A percentile compares a stretch with the other conserved stretches of the same genome.
Evolutionary conservation across 1,140 invertebrate genomes (phyloP).

Genomic region (Drosophila auraria): DNA sequence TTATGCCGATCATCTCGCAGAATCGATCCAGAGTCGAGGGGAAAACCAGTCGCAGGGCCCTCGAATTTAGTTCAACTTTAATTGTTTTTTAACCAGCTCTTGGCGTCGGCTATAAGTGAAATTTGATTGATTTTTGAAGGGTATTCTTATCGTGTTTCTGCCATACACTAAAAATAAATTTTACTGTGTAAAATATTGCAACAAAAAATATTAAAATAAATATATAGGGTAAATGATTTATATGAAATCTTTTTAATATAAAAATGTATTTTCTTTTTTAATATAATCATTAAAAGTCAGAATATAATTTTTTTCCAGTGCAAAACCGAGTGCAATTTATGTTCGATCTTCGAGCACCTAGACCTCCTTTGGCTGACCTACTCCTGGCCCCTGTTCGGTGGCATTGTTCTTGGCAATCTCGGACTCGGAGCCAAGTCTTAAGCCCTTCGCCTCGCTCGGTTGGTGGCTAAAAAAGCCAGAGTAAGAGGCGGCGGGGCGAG

Average conservation of each 20-base stretch:
- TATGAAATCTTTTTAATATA: background rate
- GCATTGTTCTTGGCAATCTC: constrained; percentile 52
- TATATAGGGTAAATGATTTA: background rate
- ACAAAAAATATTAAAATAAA: background rate
- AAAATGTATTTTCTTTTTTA: background rate
- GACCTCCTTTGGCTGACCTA: constrained; percentile 49
- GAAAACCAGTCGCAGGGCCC: constrained; percentile 62
- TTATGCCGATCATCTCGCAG: constrained; percentile 74
- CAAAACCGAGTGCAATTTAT: constrained; percentile 10
- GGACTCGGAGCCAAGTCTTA: constrained; percentile 15
- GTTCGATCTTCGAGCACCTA: constrained; percentile 36
- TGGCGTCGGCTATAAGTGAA: constrained; percentile 61
- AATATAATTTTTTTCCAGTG: constrained; percentile 2
- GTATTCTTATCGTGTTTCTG: background rate
- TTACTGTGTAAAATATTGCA: background rate
- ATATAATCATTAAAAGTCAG: background rate
- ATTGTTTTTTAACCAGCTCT: constrained; percentile 78
- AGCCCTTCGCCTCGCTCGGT: constrained; percentile 63
- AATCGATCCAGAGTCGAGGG: constrained; percentile 57
- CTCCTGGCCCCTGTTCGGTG: constrained; percentile 28
- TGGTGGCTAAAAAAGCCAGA: constrained; percentile 44
- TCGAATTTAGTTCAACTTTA: constrained; percentile 79
- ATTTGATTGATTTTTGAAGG: constrained; percentile 75
- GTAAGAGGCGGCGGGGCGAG: constrained; percentile 18
- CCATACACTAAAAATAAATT: background rate